Evolutionary conservation across 2,888 invertebrate genomes (phyloP).

Genomic region (Oegoconia quadripuncta): DNA sequence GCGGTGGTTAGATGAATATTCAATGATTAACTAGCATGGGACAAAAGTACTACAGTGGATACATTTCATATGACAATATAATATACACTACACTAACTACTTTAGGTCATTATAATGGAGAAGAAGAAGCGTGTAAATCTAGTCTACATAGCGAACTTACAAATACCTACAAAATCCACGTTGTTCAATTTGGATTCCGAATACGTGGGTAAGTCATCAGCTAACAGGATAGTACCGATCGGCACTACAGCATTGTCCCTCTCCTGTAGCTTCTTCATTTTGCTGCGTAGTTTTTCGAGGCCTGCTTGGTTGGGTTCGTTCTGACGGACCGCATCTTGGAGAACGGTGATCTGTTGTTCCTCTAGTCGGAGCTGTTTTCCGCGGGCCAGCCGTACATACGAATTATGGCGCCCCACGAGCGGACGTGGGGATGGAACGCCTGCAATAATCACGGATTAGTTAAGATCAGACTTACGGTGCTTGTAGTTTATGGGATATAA

Average conservation of each 20-base stretch:
- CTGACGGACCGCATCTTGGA: slow-evolving; percentile 89
- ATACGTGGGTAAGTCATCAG: slow-evolving; percentile 82
- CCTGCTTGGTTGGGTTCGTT: slow-evolving; percentile 96
- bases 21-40: too few species aligned
- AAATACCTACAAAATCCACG: slow-evolving; percentile 81
- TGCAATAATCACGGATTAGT: slow-evolving; percentile 54
- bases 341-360: slow-evolving; percentile 93
- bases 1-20: too few species aligned
- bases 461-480: too few species aligned
- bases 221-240: slow-evolving; percentile 71
- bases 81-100: too few species aligned
- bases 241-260: slow-evolving; percentile 80
- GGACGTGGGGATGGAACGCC: slow-evolving; percentile 95
- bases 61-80: too few species aligned
- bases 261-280: slow-evolving; percentile 88
- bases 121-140: too few species aligned
- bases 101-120: too few species aligned
- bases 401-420: slow-evolving; percentile 95
- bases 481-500: too few species aligned
- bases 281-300: slow-evolving; percentile 88
- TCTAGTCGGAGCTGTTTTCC: slow-evolving; percentile 92
- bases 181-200: slow-evolving; percentile 89
- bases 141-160: too few species aligned
- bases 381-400: slow-evolving; percentile 95
- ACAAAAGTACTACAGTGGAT: too few species aligned